Conservation (phyloP, 1,140 invertebrate species). For the Pseudomyrmex dendroicus region DNA sequence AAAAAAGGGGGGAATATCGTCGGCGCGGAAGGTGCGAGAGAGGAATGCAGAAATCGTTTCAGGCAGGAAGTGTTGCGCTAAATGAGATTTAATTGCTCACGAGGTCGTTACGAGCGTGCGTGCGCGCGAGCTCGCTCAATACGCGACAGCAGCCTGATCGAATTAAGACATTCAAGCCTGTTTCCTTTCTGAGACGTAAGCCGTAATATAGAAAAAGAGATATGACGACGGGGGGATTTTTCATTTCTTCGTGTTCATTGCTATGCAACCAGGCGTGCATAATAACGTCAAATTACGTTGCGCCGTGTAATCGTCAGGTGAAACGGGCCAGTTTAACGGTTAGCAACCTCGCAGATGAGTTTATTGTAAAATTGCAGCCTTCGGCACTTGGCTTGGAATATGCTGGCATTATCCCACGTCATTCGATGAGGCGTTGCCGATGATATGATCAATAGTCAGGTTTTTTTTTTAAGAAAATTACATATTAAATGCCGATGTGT, state of each 20-base stretch:
- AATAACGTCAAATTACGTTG: constrained; percentile 67
- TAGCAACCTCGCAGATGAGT: constrained; percentile 66
- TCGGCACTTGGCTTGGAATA: constrained; percentile 35
- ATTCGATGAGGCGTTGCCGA: neutral
- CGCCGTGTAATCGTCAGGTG: constrained; percentile 65
- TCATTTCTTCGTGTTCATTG: constrained; percentile 42
- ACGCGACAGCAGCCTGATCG: constrained; percentile 40
- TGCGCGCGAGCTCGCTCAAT: constrained; percentile 36
- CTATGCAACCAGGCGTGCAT: constrained; percentile 68
- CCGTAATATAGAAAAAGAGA: neutral
- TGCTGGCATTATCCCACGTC: neutral
- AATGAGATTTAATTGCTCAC: constrained; percentile 52
- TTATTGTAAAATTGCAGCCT: constrained; percentile 62
- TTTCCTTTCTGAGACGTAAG: neutral
- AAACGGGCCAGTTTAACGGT: constrained; percentile 70
- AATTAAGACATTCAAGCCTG: constrained; percentile 25
- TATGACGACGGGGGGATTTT: neutral
- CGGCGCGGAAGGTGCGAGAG: constrained; percentile 8
- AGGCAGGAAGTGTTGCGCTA: constrained; percentile 38
- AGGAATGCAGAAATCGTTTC: constrained; percentile 31
- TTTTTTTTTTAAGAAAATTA: neutral
- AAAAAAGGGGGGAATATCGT: constrained; percentile 24
- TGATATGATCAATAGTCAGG: neutral
- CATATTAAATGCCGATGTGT: neutral
- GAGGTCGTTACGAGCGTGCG: constrained; percentile 31